A percentile compares a stretch with the other conserved stretches of the same genome.
These are phyloP conservation scores for Delphinus delphis DNA, from an alignment of 2,113 vertebrate species.

Conservation along the genomic window DNA sequence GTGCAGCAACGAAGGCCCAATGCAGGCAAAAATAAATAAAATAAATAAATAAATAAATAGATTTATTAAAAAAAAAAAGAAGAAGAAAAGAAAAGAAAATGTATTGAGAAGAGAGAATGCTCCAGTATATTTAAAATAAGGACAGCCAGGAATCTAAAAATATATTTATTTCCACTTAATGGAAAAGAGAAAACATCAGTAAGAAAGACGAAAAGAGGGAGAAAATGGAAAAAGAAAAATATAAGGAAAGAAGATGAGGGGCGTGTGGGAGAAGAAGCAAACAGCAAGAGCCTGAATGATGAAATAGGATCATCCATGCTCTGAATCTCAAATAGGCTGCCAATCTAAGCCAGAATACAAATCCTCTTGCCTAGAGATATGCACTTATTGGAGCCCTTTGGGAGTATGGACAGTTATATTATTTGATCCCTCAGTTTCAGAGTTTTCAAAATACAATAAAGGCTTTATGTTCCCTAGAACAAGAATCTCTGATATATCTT, in stretches of 20 bases:
- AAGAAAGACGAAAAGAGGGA: neutral
- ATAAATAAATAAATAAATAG: no score
- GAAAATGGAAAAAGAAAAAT: neutral
- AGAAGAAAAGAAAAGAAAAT: neutral
- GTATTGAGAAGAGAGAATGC: neutral
- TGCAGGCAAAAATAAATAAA: no score
- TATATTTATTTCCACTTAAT: neutral
- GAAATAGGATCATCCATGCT: neutral
- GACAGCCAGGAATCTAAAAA: neutral
- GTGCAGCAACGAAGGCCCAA: no score
- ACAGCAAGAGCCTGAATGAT: neutral
- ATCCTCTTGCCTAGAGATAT: neutral
- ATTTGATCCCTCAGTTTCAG: neutral
- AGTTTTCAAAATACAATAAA: neutral
- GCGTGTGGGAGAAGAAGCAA: neutral
- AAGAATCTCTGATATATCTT: neutral
- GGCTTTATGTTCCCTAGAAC: neutral
- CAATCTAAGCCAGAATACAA: neutral
- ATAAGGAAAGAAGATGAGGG: neutral
- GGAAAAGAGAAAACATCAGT: neutral
- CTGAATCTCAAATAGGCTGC: neutral
- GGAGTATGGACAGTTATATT: neutral
- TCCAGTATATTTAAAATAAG: neutral
- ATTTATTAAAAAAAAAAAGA: no score
- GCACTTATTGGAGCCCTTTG: neutral